These are phyloP conservation scores for Lepidiolamprologus cunningtoni DNA, from an alignment of 2,113 vertebrate species.

Conservation along the genomic window DNA sequence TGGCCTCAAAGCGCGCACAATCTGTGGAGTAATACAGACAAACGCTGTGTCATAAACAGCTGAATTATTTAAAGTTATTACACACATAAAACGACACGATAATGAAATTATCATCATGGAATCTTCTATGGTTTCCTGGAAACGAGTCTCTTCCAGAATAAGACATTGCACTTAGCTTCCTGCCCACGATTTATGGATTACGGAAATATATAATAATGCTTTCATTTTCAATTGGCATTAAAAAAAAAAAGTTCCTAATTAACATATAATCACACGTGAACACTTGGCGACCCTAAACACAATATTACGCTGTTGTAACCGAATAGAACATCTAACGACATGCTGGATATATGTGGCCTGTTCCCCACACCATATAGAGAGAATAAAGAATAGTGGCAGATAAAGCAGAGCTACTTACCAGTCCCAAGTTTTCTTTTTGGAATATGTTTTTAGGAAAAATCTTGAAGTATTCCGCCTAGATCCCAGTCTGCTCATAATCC, in stretches of 20 bases:
- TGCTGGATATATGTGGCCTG: neutral
- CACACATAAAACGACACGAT: neutral
- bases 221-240: neutral
- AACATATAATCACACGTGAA: neutral
- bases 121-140: neutral
- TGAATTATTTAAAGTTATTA: neutral
- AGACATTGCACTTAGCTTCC: neutral
- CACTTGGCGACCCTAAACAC: neutral
- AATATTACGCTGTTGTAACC: neutral
- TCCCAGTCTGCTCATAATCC: neutral
- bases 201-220: neutral
- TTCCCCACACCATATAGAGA: neutral
- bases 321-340: neutral
- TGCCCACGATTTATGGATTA: neutral
- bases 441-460: neutral
- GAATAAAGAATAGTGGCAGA: conserved; percentile 28
- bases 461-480: neutral
- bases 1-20: neutral
- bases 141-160: neutral
- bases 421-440: conserved; percentile 59
- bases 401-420: conserved; percentile 64
- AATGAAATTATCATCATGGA: neutral
- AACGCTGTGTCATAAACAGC: neutral
- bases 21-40: conserved; percentile 17
- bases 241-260: neutral